Evolutionary conservation across 2,888 invertebrate species (phyloP).

Genomic region (Sclerodermus sp.): DNA sequence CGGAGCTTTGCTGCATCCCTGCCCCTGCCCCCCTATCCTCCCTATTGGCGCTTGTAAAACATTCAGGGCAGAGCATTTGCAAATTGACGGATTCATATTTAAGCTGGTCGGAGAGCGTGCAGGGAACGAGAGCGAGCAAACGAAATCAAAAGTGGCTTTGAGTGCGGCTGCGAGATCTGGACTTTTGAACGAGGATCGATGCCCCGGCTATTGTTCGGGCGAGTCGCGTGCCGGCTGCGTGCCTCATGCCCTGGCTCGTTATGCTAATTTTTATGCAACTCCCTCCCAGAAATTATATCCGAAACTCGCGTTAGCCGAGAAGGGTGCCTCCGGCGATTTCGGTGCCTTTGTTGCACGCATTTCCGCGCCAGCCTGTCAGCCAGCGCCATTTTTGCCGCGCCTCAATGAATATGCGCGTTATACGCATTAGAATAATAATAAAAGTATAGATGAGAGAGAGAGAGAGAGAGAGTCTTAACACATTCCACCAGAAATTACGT

Average conservation of each 20-base stretch:
- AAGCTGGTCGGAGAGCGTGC: slow-evolving; percentile 7
- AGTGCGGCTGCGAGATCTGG: neutral
- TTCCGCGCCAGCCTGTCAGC: slow-evolving; percentile 6
- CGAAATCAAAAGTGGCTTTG: neutral
- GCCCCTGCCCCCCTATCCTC: neutral
- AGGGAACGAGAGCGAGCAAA: neutral
- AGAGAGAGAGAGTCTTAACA: neutral
- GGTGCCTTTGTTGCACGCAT: neutral
- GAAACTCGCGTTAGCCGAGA: slow-evolving; percentile 26
- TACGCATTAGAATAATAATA: neutral
- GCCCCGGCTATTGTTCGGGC: slow-evolving; percentile 24
- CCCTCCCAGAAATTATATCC: slow-evolving; percentile 24
- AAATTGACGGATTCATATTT: slow-evolving; percentile 26
- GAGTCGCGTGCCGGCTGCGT: slow-evolving; percentile 39
- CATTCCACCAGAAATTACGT: too few relatives aligned
- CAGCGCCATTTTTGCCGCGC: neutral
- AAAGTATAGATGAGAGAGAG: neutral
- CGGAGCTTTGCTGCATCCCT: neutral
- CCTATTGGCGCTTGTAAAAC: slow-evolving; percentile 14
- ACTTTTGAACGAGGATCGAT: slow-evolving; percentile 14
- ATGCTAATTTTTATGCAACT: slow-evolving; percentile 39
- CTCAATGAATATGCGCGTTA: too few relatives aligned
- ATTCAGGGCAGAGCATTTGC: slow-evolving; percentile 20
- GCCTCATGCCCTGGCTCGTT: slow-evolving; percentile 18
- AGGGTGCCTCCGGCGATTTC: slow-evolving; percentile 12